Percentiles rank a stretch among this genome's conserved stretches.
Conservation (phyloP, 2,888 invertebrate species). For the Dryobota labecula region DNA sequence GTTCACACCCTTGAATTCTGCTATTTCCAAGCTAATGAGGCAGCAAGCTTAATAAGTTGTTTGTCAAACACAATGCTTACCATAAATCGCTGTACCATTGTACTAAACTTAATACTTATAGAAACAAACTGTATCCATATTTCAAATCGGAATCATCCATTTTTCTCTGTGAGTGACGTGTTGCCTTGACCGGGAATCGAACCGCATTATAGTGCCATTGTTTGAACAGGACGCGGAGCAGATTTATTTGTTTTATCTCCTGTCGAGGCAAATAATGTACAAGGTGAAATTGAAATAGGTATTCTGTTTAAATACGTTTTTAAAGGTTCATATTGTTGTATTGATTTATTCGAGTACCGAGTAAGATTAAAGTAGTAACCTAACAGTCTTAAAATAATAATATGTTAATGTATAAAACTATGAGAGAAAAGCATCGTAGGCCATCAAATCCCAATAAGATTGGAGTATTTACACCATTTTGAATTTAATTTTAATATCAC, state of each 20-base stretch:
- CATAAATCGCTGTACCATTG: slow-evolving; percentile 52
- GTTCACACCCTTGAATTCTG: slow-evolving; percentile 1
- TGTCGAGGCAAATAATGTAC: slow-evolving; percentile 44
- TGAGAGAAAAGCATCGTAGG: too few species aligned
- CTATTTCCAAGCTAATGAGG: slow-evolving; percentile 23
- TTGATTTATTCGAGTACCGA: background rate
- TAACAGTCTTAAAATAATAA: too few species aligned
- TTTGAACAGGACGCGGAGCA: slow-evolving; percentile 57
- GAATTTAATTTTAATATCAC: background rate
- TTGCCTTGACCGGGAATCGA: slow-evolving; percentile 70
- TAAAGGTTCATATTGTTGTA: background rate
- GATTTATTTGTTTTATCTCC: slow-evolving; percentile 62
- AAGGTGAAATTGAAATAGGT: slow-evolving; percentile 51
- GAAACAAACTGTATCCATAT: slow-evolving; percentile 51
- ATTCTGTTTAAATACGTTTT: background rate
- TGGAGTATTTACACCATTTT: background rate
- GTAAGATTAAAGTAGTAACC: too few species aligned
- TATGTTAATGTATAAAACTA: too few species aligned
- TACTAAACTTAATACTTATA: slow-evolving; percentile 38
- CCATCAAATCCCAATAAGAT: too few species aligned
- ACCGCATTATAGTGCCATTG: slow-evolving; percentile 60
- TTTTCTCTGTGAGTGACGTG: slow-evolving; percentile 58
- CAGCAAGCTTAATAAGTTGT: slow-evolving; percentile 3
- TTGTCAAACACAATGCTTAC: slow-evolving; percentile 32
- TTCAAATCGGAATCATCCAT: slow-evolving; percentile 62